Evolutionary conservation across 2,888 invertebrate genomes (phyloP).

Genomic region (Blastobasis lacticolella): DNA sequence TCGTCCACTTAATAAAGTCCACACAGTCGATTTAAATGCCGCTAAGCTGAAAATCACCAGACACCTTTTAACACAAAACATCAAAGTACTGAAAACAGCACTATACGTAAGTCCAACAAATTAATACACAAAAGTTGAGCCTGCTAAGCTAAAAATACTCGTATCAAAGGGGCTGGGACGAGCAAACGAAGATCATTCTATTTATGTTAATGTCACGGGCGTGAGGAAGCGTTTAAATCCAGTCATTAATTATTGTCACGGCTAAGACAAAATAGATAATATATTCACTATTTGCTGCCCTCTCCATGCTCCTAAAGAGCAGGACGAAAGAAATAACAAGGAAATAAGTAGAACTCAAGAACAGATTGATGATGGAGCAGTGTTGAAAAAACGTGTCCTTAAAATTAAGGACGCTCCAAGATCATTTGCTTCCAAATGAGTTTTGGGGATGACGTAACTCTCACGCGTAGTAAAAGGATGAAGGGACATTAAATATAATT

Average conservation of each 20-base stretch:
- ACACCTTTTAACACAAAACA: slow-evolving; percentile 59
- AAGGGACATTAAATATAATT: slow-evolving; percentile 62
- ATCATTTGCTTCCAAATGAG: slow-evolving; percentile 55
- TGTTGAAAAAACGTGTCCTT: slow-evolving; percentile 62
- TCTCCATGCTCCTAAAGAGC: slow-evolving; percentile 50
- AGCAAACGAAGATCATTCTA: slow-evolving; percentile 67
- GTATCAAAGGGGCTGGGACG: slow-evolving; percentile 68
- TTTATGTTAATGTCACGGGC: slow-evolving; percentile 74
- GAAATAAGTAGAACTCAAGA: slow-evolving; percentile 50
- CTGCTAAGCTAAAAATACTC: slow-evolving; percentile 64
- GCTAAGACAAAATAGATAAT: slow-evolving; percentile 72
- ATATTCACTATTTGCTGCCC: slow-evolving; percentile 67
- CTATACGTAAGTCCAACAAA: slow-evolving; percentile 53
- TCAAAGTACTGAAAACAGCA: slow-evolving; percentile 61
- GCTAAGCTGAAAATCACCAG: slow-evolving; percentile 63
- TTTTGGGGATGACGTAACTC: slow-evolving; percentile 56
- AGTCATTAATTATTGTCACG: slow-evolving; percentile 73
- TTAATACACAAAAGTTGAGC: slow-evolving; percentile 65
- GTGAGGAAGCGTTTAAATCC: slow-evolving; percentile 75
- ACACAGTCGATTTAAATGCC: slow-evolving; percentile 33
- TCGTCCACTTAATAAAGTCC: slow-evolving; percentile 28
- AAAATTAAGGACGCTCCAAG: slow-evolving; percentile 53
- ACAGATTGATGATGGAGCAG: slow-evolving; percentile 61
- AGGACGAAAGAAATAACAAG: slow-evolving; percentile 64
- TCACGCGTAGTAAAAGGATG: slow-evolving; percentile 42